Evolutionary conservation across 2,888 invertebrate species (phyloP).

Genomic region (Scaptomyza tumidula): DNA sequence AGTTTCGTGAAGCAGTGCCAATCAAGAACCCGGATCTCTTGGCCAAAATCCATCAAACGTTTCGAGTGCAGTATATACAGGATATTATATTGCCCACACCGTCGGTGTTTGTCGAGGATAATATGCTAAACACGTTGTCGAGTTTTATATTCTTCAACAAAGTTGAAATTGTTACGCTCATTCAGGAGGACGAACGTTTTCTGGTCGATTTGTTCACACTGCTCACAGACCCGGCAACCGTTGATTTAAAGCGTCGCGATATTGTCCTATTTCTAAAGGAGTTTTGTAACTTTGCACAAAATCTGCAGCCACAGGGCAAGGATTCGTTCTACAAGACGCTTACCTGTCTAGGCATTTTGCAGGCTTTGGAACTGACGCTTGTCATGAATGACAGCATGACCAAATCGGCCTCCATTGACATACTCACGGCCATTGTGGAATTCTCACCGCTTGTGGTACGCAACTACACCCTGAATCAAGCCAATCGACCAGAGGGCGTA

Average conservation of each 20-base stretch:
- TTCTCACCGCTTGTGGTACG: constrained; percentile 98
- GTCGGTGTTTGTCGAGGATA: constrained; percentile 99
- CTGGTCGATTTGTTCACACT: constrained; percentile 97
- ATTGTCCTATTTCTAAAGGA: constrained; percentile 99
- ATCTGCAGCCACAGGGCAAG: constrained; percentile 97
- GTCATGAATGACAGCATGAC: constrained; percentile 96
- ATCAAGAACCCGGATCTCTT: constrained; percentile 97
- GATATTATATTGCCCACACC: constrained; percentile 99
- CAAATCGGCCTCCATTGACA: constrained; percentile 98
- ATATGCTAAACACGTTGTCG: constrained; percentile 97
- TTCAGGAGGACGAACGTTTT: constrained; percentile 99
- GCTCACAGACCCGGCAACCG: constrained; percentile 94
- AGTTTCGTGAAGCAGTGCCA: constrained; percentile 96
- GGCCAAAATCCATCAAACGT: constrained; percentile 99
- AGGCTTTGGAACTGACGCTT: constrained; percentile 95
- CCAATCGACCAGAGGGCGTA: constrained; percentile 93
- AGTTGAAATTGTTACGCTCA: constrained; percentile 98
- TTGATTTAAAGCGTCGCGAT: constrained; percentile 94
- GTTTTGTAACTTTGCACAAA: constrained; percentile 99
- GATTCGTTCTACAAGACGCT: constrained; percentile 98
- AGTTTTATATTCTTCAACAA: constrained; percentile 99
- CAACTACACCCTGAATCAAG: constrained; percentile 97
- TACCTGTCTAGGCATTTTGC: constrained; percentile 93
- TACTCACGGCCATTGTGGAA: constrained; percentile 98
- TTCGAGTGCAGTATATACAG: constrained; percentile 99